Evolutionary conservation across 2,888 invertebrate genomes (phyloP).

Genomic region (Acanthosepion pharaonis): DNA sequence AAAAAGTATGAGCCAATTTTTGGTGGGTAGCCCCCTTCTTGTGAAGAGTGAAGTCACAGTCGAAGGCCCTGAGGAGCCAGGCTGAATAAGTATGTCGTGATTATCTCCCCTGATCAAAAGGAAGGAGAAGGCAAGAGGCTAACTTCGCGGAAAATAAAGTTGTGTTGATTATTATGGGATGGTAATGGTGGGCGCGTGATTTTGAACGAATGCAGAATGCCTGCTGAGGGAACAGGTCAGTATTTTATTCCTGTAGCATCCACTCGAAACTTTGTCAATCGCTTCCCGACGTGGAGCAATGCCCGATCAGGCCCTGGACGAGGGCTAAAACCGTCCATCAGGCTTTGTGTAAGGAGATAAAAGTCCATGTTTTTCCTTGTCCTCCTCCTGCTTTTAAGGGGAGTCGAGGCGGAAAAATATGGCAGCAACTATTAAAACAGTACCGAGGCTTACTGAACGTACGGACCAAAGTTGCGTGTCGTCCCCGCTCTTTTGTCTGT

Average conservation of each 20-base stretch:
- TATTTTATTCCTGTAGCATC: conserved; percentile 15
- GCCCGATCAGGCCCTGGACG: not conserved
- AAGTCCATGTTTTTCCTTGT: not conserved
- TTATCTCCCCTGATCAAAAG: not conserved
- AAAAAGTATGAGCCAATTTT: too few relatives aligned
- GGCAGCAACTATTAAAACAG: not conserved
- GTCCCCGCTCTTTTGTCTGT: not conserved
- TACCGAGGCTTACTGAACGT: not conserved
- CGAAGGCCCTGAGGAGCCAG: too few relatives aligned
- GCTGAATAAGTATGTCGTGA: not conserved
- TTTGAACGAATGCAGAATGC: conserved; percentile 74
- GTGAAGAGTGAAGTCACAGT: too few relatives aligned
- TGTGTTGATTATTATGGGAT: conserved; percentile 70
- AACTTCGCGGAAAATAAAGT: conserved; percentile 55
- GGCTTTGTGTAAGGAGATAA: not conserved
- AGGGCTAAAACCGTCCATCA: not conserved
- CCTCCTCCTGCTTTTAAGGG: not conserved
- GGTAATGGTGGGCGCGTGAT: conserved; percentile 76
- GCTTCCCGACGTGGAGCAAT: not conserved
- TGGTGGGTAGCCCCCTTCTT: too few relatives aligned
- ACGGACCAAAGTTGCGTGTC: not conserved
- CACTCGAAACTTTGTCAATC: not conserved
- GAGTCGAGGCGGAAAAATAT: not conserved
- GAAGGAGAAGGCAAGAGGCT: not conserved
- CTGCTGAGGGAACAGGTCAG: conserved; percentile 59